Evolutionary conservation across 2,113 vertebrate species (phyloP).

Genomic region (Oncorhynchus mykiss): DNA sequence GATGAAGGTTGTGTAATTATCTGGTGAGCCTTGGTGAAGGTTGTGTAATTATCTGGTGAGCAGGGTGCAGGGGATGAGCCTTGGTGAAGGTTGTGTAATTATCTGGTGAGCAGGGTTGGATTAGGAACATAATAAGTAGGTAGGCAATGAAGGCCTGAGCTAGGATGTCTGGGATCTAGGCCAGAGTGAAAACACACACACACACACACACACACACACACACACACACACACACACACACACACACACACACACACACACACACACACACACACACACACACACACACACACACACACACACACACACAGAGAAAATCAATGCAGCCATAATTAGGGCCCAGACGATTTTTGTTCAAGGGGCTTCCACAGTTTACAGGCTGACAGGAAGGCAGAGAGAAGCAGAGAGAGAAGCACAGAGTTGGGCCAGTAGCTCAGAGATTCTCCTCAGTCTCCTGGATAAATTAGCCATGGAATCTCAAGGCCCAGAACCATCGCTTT

Average conservation of each 20-base stretch:
- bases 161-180: slow-evolving; percentile 12
- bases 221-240: background rate
- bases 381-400: slow-evolving; percentile 20
- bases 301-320: slow-evolving; percentile 1
- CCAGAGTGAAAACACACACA: background rate
- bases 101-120: slow-evolving; percentile 10
- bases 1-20: slow-evolving; percentile 5
- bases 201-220: background rate
- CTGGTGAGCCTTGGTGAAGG: slow-evolving; percentile 10
- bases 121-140: slow-evolving; percentile 35
- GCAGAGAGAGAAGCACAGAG: slow-evolving; percentile 4
- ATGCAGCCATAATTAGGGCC: slow-evolving; percentile 47
- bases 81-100: background rate
- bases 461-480: slow-evolving; percentile 26
- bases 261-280: background rate
- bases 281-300: background rate
- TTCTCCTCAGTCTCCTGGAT: slow-evolving; percentile 5
- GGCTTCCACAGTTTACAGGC: slow-evolving; percentile 2
- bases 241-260: background rate
- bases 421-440: slow-evolving; percentile 28
- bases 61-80: no score
- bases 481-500: slow-evolving; percentile 32
- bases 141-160: slow-evolving; percentile 13
- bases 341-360: background rate
- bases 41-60: background rate